A percentile compares a stretch with the other conserved stretches of the same genome.
phyloP scores from a whole-genome alignment of 2,113 vertebrate species.

The Neopipo cinnamomea region DNA sequence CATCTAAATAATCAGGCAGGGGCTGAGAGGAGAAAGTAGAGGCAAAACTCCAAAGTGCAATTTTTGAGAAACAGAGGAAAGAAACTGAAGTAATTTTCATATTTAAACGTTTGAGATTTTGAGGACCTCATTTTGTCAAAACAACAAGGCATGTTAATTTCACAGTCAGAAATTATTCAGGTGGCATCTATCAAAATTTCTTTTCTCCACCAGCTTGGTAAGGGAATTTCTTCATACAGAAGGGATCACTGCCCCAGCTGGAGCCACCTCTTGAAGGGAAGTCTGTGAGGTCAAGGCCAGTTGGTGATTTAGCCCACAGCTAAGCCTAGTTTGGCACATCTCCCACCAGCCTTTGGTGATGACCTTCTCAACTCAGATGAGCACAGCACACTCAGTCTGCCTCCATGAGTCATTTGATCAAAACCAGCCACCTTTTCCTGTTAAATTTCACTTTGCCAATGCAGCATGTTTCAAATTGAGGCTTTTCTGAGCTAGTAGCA shows the following conservation, averaged over 20 bases:
- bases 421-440: neutral
- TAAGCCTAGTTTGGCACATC: rapidly evolving
- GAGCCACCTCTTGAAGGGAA: neutral
- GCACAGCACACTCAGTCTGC: neutral
- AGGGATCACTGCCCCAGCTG: neutral
- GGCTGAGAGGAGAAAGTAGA: neutral
- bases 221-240: neutral
- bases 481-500: neutral
- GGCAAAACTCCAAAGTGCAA: neutral
- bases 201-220: neutral
- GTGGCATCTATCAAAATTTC: neutral
- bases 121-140: neutral
- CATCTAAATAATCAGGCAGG: neutral
- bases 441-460: neutral
- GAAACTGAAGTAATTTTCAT: neutral
- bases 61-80: neutral
- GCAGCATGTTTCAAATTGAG: neutral
- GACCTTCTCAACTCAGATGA: neutral
- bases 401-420: neutral
- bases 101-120: neutral
- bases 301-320: neutral
- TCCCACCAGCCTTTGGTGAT: neutral
- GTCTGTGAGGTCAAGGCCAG: neutral
- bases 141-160: neutral
- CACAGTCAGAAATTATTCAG: neutral